Percentiles rank a stretch among this genome's conserved stretches.
Conservation (phyloP, 2,888 invertebrate species). For the Nasonia oneida region DNA sequence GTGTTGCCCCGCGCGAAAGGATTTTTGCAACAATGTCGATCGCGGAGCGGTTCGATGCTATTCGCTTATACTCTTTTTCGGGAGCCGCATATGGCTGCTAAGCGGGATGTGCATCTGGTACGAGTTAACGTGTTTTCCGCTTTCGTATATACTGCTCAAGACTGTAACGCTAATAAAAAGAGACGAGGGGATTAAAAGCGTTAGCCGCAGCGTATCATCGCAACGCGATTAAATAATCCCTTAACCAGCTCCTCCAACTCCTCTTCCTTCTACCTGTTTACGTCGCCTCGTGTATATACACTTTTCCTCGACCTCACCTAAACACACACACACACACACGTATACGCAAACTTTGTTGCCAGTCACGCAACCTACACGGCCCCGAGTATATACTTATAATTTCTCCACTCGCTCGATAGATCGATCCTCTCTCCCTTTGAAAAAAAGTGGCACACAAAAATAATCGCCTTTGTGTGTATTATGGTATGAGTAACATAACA, state of each 20-base stretch:
- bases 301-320: neutral
- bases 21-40: constrained; percentile 12
- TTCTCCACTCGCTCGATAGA: constrained; percentile 30
- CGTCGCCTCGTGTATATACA: neutral
- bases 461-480: neutral
- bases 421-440: neutral
- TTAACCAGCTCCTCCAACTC: neutral
- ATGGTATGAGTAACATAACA: neutral
- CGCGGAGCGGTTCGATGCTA: neutral
- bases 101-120: neutral
- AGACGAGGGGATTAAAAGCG: neutral
- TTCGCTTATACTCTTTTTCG: neutral
- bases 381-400: constrained; percentile 17
- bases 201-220: neutral
- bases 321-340: no score
- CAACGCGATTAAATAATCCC: neutral
- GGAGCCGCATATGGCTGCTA: neutral
- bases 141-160: no score
- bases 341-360: constrained; percentile 26
- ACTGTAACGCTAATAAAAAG: no score
- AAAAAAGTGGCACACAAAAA: constrained; percentile 15
- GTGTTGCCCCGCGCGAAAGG: neutral
- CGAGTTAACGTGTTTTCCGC: neutral
- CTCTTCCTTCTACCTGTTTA: neutral
- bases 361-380: constrained; percentile 54